Conservation (phyloP, 2,797 vertebrate species). For the Calcarius lapponicus region DNA sequence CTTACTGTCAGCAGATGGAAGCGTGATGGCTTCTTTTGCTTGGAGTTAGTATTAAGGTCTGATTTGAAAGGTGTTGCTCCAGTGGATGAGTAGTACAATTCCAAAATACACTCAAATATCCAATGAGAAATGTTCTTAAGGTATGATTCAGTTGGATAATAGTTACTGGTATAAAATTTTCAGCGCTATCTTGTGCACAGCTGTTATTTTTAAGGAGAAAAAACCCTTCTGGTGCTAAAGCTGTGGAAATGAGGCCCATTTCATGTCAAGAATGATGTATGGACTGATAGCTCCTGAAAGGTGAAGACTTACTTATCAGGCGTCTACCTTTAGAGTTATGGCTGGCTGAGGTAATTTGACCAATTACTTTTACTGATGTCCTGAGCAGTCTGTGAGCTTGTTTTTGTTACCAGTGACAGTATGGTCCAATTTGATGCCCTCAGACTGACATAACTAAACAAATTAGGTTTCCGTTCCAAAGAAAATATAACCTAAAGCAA, state of each 20-base stretch:
- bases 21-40: not conserved
- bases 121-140: not conserved
- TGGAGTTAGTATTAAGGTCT: not conserved
- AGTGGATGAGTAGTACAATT: not conserved
- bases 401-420: slow-evolving; percentile 67
- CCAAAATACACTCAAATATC: not conserved
- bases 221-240: slow-evolving; percentile 12
- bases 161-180: slow-evolving; percentile 59
- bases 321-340: slow-evolving; percentile 56
- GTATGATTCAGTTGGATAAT: slow-evolving; percentile 42
- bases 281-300: slow-evolving; percentile 68
- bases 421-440: slow-evolving; percentile 48
- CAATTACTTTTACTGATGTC: slow-evolving; percentile 48
- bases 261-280: slow-evolving; percentile 63
- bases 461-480: slow-evolving; percentile 49
- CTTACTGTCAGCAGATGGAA: not conserved
- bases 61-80: not conserved
- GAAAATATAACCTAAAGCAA: slow-evolving; percentile 45
- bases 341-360: slow-evolving; percentile 48
- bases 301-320: slow-evolving; percentile 61
- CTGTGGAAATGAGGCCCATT: slow-evolving; percentile 58
- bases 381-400: slow-evolving; percentile 39
- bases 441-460: slow-evolving; percentile 49
- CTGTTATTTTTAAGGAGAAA: slow-evolving; percentile 69
- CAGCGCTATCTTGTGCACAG: slow-evolving; percentile 31